Evolutionary conservation across 2,113 vertebrate genomes (phyloP), one percentile per base, ranked within the genome.

Genomic region (Suricata suricatta): DNA sequence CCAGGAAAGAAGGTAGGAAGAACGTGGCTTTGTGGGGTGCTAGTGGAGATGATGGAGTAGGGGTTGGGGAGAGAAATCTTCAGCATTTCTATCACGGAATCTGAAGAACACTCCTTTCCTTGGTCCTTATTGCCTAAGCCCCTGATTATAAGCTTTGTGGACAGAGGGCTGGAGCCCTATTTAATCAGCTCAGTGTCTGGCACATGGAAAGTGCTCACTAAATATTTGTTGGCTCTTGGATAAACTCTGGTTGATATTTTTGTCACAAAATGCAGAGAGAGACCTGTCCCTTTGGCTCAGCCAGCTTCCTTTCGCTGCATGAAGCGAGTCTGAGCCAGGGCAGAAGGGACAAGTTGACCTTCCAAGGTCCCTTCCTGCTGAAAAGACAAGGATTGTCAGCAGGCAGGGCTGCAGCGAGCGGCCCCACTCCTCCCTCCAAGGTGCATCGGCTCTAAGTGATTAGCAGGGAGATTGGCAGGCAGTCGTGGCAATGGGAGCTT

Each of bases 391-490:
- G 63, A 5, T 13, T 63, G 92, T 38, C 89, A 74, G 96, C 72
- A 41, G 93, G 86, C 95, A 29, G 17, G 13, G 80, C 60, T 57
- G 80, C 35, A 38, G 83, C 5, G 57, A 38, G 64, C 41, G 3
- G 9, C 9, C 52, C 76, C 66, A 35, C 35, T 33, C 9, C 23
- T 68, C 33, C 80, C 66, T 60, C 19, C 0, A 14, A 92, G 84
- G 44, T 44, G 21, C 38, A 19, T 9, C 29, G 95, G 84, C 89
- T 94, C 52, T 74, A 91, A 88, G 72, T 74, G 77, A 97, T 96
- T 96, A 97, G 93, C 68, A 17, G 54, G 54, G 63, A 97, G 94
- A 89, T 80, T 96, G 97, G 93, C 97, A 97, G 93, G 91, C 82
- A 31, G 63, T 17, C 69, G 72, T 66, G 77, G 93, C 94, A 81